These are phyloP conservation scores for Elegia similella DNA, from an alignment of 2,888 invertebrate species.

Conservation along the genomic window DNA sequence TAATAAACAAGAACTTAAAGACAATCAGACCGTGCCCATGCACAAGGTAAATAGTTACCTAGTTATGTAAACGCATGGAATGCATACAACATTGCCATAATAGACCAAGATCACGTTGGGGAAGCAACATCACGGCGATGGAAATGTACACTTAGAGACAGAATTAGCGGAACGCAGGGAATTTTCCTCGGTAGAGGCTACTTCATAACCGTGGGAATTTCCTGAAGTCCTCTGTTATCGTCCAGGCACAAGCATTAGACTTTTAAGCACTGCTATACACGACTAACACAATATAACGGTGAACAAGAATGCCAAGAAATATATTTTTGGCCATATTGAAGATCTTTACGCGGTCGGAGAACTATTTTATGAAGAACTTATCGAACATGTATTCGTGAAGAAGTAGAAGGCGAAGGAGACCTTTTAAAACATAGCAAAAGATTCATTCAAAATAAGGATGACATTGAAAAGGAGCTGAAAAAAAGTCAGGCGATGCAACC, in stretches of 20 bases:
- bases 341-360: constrained; percentile 51
- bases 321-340: constrained; percentile 60
- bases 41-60: neutral
- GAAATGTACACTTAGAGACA: neutral
- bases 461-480: constrained; percentile 50
- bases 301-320: constrained; percentile 52
- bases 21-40: constrained; percentile 11
- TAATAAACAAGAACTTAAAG: neutral
- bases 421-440: constrained; percentile 24
- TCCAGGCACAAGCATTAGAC: too few relatives aligned
- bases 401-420: constrained; percentile 34
- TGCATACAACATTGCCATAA: neutral
- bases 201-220: neutral
- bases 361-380: constrained; percentile 43
- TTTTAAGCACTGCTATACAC: too few relatives aligned
- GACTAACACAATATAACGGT: constrained; percentile 56
- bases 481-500: constrained; percentile 30
- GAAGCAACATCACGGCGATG: neutral
- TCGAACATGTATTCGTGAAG: constrained; percentile 46
- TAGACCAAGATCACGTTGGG: neutral
- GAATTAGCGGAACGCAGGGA: neutral
- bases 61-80: constrained; percentile 1
- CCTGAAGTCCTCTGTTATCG: neutral
- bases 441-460: constrained; percentile 57
- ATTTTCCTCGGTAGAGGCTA: neutral